Evolutionary conservation across 2,113 vertebrate species (phyloP), one percentile per base, ranked within the genome.

Genomic region (Antennarius striatus): DNA sequence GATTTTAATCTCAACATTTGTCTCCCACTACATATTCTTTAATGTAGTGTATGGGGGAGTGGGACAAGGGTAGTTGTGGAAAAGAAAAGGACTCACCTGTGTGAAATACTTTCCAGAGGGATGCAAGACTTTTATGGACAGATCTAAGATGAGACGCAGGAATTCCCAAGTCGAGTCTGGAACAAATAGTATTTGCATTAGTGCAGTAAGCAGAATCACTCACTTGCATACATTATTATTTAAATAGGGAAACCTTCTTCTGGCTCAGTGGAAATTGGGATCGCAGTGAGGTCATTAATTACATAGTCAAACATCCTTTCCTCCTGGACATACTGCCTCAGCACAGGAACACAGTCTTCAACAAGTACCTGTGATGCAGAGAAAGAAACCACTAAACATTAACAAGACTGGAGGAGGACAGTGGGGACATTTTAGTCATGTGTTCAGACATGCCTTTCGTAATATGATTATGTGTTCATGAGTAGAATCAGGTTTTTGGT

Each of bases 151-250:
- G 84, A 99, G 93, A 64, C 94, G 93, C 29, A 99, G 91, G 89
- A 99, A 99, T 58, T 98, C 98, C 98, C 98, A 99, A 0, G 93
- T 99, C 4, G 97, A 99, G 91, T 98, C 98, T 99, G 61, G 4
- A 75, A 48, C 13, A 66, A 50, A 6, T 3, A 48, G 56, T n/a
- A 4, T 10, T 7, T 30, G 46, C 5, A 36, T 36, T 10, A 0
- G 15, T 1, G 32, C 32, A 36, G 32, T 36, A 36, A 4, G 32
- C 32, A 36, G 32, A 36, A 4, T 36, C 32, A 36, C 1, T 36
- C 32, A 36, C 7, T 43, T 43, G 10, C 42, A 43, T 43, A 11
- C 11, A 43, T 8, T 39, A 4, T 10, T 5, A 12, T 55, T 29
- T 17, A 9, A 6, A 32, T n/a, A 48, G 13, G 10, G 11, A 51